Percentiles rank a stretch among this genome's conserved stretches.
These are phyloP conservation scores for Strigamia crassipes DNA, from an alignment of 2,888 invertebrate genomes.

Conservation along the genomic window DNA sequence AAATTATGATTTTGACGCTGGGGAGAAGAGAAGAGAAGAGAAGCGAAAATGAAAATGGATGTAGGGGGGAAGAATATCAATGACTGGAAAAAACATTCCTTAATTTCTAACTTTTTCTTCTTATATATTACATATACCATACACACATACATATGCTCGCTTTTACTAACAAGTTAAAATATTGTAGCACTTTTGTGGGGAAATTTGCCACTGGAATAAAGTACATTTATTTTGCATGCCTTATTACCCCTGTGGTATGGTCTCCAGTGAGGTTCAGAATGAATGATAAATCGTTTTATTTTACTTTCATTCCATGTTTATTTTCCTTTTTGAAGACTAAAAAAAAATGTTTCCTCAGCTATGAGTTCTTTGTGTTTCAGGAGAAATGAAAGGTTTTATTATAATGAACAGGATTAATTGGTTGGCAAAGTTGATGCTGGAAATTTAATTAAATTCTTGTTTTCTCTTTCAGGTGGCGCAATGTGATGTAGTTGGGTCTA, in stretches of 20 bases:
- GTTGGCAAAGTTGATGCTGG: neutral
- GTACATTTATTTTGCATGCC: conserved; percentile 3
- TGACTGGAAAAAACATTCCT: neutral
- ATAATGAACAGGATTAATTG: neutral
- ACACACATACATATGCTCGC: too few species aligned
- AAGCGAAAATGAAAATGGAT: neutral
- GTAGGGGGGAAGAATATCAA: neutral
- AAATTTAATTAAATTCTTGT: conserved; percentile 4
- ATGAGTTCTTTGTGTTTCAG: neutral
- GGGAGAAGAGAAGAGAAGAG: neutral
- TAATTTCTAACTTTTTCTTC: neutral
- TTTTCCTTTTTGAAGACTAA: neutral
- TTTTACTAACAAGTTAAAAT: neutral
- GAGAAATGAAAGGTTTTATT: neutral
- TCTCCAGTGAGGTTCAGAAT: neutral
- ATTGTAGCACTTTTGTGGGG: neutral
- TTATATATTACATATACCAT: too few species aligned
- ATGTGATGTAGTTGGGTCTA: neutral
- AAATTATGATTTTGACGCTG: neutral
- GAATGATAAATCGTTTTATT: neutral
- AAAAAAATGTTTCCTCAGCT: neutral
- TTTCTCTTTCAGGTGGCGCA: neutral
- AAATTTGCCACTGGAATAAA: neutral
- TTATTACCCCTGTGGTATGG: neutral
- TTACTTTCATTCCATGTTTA: neutral